Percentiles rank a stretch among this genome's conserved stretches.
Conservation (phyloP, 2,888 invertebrate genomes). For the Oxystoma pomonae region DNA sequence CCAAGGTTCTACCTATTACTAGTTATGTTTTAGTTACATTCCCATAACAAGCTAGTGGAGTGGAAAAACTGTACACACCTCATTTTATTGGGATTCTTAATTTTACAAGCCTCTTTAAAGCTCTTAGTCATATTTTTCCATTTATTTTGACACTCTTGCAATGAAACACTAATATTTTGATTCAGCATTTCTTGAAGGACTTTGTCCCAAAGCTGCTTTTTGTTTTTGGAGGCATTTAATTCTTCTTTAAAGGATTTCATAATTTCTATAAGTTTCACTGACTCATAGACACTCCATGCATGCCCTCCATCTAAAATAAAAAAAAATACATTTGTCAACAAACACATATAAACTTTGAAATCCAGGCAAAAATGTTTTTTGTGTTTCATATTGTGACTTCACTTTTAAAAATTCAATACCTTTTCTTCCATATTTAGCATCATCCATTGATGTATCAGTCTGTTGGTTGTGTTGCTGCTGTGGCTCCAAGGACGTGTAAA, state of each 20-base stretch:
- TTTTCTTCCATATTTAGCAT: neutral
- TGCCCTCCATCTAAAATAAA: slow-evolving; percentile 20
- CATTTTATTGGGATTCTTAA: slow-evolving; percentile 23
- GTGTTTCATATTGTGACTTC: no score
- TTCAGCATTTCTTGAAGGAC: slow-evolving; percentile 16
- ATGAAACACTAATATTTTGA: slow-evolving; percentile 18
- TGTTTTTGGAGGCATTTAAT: slow-evolving; percentile 13
- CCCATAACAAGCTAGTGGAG: no score
- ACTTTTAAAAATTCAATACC: no score
- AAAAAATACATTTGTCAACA: no score
- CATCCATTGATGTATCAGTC: neutral
- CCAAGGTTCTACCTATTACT: no score
- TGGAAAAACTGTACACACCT: no score
- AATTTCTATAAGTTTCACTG: slow-evolving; percentile 19
- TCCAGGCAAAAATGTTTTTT: no score
- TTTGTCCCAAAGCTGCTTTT: slow-evolving; percentile 18
- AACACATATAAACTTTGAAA: no score
- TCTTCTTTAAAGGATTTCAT: slow-evolving; percentile 20
- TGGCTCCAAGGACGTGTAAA: neutral
- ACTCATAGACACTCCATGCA: slow-evolving; percentile 22
- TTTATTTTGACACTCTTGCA: slow-evolving; percentile 25
- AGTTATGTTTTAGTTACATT: no score
- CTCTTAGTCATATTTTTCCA: slow-evolving; percentile 24
- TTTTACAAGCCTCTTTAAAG: slow-evolving; percentile 23
- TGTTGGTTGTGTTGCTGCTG: neutral